Evolutionary conservation across 2,113 vertebrate species (phyloP).

Genomic region (Eonycteris spelaea): DNA sequence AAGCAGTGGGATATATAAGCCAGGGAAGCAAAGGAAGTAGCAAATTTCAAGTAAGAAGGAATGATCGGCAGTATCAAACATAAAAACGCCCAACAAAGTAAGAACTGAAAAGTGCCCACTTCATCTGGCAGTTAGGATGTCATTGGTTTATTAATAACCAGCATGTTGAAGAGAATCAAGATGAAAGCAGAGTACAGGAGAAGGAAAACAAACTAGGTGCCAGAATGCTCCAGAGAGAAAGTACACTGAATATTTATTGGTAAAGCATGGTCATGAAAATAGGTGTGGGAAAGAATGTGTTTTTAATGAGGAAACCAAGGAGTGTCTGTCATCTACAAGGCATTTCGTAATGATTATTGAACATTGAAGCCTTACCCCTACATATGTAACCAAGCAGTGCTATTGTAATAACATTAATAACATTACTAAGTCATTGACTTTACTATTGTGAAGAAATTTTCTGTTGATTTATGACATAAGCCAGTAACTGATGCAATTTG

Average conservation of each 20-base stretch:
- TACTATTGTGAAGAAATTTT: neutral
- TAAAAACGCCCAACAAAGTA: neutral
- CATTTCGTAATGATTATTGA: neutral
- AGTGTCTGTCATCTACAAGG: neutral
- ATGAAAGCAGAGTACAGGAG: neutral
- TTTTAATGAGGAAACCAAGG: conserved; percentile 1
- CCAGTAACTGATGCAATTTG: neutral
- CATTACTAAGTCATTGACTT: neutral
- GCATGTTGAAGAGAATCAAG: neutral
- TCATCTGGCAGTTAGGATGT: neutral
- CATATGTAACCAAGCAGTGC: neutral
- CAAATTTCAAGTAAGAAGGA: neutral
- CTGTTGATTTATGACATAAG: neutral
- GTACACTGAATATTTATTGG: neutral
- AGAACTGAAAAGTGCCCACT: neutral
- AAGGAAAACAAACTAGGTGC: neutral
- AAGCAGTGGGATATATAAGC: neutral
- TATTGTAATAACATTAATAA: neutral
- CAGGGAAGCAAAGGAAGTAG: neutral
- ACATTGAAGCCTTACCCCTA: neutral
- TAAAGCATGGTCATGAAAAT: neutral
- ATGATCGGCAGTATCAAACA: neutral
- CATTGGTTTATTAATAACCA: neutral
- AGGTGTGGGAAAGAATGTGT: neutral
- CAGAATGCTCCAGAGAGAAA: neutral